Conservation (phyloP, 30 jellyfish, hydroid and myxozoan species). For the Clytia hemisphaerica region DNA sequence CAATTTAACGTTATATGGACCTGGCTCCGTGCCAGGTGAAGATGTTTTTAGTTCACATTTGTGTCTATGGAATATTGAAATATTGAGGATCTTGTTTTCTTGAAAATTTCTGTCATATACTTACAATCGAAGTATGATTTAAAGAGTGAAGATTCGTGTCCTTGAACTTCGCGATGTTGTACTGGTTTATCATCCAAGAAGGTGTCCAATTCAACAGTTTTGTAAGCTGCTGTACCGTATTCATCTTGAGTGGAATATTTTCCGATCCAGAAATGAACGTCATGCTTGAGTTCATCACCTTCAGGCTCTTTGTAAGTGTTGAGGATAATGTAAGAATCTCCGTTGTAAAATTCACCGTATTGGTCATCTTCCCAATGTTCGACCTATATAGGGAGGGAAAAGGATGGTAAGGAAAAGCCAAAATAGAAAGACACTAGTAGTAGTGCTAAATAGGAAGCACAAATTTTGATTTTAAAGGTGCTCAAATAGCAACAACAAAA, state of each 20-base stretch:
- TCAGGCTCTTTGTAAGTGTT: slow-evolving; percentile 87
- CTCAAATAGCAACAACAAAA: too few species aligned
- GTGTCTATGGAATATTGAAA: too few species aligned
- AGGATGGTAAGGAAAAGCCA: too few species aligned
- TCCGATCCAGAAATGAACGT: slow-evolving; percentile 99
- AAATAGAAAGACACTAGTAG: too few species aligned
- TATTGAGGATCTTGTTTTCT: too few species aligned
- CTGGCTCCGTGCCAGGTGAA: too few species aligned
- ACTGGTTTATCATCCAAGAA: slow-evolving; percentile 92
- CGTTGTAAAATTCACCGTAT: slow-evolving; percentile 90
- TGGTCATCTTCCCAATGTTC: slow-evolving; percentile 89
- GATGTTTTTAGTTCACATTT: too few species aligned
- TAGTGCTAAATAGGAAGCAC: too few species aligned
- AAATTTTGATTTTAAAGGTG: too few species aligned
- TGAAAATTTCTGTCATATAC: background rate
- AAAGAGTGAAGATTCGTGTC: slow-evolving; percentile 80
- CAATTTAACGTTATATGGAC: too few species aligned
- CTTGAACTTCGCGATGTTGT: slow-evolving; percentile 98
- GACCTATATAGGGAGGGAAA: slow-evolving; percentile 38
- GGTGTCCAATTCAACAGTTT: slow-evolving; percentile 98
- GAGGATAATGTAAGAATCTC: slow-evolving; percentile 91
- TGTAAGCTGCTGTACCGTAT: slow-evolving; percentile 99
- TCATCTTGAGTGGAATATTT: slow-evolving; percentile 92
- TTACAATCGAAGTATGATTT: slow-evolving; percentile 60
- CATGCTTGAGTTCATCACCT: slow-evolving; percentile 62